Evolutionary conservation across 2,797 vertebrate genomes (phyloP).

Genomic region (Gallinago nigripennis): DNA sequence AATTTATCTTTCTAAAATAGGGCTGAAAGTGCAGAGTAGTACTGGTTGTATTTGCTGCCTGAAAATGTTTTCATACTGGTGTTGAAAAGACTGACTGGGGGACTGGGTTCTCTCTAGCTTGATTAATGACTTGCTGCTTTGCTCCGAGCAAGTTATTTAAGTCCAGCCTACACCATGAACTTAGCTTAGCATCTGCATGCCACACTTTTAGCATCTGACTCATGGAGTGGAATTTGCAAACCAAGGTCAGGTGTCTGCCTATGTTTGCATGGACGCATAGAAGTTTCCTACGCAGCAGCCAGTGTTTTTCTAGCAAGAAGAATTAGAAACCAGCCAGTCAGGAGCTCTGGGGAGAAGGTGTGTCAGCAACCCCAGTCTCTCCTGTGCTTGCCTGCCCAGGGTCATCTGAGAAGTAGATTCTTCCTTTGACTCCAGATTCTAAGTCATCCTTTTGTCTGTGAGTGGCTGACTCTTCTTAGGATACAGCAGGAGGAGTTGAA

Average conservation of each 20-base stretch:
- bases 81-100: not conserved
- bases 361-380: not conserved
- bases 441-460: not conserved
- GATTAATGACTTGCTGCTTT: not conserved
- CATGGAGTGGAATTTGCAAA: conserved; percentile 31
- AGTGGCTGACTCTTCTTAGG: not conserved
- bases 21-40: not conserved
- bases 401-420: not conserved
- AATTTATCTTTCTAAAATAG: not conserved
- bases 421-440: not conserved
- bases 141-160: not conserved
- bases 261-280: not conserved
- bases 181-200: not conserved
- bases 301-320: not conserved
- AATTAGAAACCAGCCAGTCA: not conserved
- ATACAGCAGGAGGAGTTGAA: not conserved
- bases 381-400: not conserved
- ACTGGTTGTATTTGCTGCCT: not conserved
- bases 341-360: not conserved
- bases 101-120: not conserved
- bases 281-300: not conserved
- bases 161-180: not conserved
- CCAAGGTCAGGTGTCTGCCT: conserved; percentile 33
- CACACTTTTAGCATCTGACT: conserved; percentile 36
- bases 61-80: not conserved